Evolutionary conservation across 2,797 vertebrate genomes (phyloP).

Genomic region (Chromis chromis): DNA sequence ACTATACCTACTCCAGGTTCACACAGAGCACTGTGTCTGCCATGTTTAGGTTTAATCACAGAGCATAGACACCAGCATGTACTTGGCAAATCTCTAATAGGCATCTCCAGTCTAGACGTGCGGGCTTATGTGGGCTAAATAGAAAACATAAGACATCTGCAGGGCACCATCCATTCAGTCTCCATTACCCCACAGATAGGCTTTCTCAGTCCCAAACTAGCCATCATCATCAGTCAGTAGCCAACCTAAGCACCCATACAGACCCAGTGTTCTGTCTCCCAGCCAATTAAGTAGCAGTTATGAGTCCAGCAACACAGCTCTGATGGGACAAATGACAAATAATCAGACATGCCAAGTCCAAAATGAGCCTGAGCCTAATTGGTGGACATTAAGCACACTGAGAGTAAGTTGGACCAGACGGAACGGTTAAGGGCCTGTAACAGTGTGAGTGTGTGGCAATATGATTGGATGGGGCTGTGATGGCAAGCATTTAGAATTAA

Average conservation of each 20-base stretch:
- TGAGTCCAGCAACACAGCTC: constrained; percentile 72
- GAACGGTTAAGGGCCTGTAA: constrained; percentile 57
- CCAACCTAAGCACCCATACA: constrained; percentile 72
- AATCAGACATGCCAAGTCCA: constrained; percentile 66
- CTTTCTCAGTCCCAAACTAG: constrained; percentile 68
- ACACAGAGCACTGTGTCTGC: constrained; percentile 13
- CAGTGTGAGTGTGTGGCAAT: constrained; percentile 53
- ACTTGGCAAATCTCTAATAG: constrained; percentile 59
- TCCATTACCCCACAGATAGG: constrained; percentile 74
- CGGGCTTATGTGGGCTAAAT: constrained; percentile 59
- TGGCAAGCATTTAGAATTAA: constrained; percentile 49
- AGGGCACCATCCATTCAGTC: constrained; percentile 70
- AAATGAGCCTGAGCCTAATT: constrained; percentile 75
- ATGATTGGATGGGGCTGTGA: constrained; percentile 48
- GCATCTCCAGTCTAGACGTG: constrained; percentile 47
- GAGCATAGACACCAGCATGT: constrained; percentile 25
- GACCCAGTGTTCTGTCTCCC: constrained; percentile 68
- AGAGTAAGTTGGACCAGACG: constrained; percentile 63
- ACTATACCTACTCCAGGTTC: constrained; percentile 26
- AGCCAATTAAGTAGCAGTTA: constrained; percentile 78
- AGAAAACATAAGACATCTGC: constrained; percentile 70
- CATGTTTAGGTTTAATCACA: constrained; percentile 52
- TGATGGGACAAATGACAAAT: constrained; percentile 79
- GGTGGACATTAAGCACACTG: constrained; percentile 65
- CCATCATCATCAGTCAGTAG: constrained; percentile 77